phyloP scores from a whole-genome alignment of 1,140 invertebrate species.

The Drosophila gunungcola region DNA sequence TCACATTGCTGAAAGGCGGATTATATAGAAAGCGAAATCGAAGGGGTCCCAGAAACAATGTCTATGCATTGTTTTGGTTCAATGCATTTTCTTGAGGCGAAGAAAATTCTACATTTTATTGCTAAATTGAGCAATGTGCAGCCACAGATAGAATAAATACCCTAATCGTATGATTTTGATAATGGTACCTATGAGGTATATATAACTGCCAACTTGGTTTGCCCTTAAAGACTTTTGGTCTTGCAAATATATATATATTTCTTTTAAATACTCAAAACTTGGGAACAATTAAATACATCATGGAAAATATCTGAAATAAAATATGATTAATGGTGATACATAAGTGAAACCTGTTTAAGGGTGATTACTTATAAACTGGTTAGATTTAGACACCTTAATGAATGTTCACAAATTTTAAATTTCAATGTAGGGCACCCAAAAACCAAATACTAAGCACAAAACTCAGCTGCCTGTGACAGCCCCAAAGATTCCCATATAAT shows the following conservation, averaged over 20 bases:
- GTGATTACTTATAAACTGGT: too few relatives aligned
- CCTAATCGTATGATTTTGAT: slow-evolving; percentile 1
- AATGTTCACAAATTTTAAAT: neutral
- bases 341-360: too few relatives aligned
- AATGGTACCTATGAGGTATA: slow-evolving; percentile 12
- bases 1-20: slow-evolving; percentile 30
- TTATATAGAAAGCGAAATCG: slow-evolving; percentile 38
- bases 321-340: too few relatives aligned
- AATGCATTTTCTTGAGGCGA: slow-evolving; percentile 12
- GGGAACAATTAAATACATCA: too few relatives aligned
- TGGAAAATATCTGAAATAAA: too few relatives aligned
- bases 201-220: too few relatives aligned
- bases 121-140: slow-evolving; percentile 33
- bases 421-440: slow-evolving; percentile 17
- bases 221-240: too few relatives aligned
- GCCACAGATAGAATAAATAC: neutral
- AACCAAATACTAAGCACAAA: neutral
- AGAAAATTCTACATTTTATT: slow-evolving; percentile 8
- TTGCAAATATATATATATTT: too few relatives aligned
- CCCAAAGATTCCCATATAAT: slow-evolving; percentile 4
- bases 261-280: too few relatives aligned
- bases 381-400: too few relatives aligned
- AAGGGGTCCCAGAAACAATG: slow-evolving; percentile 9
- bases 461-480: neutral
- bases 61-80: slow-evolving; percentile 29